phyloP scores from a whole-genome alignment of 2,888 invertebrate genomes.

The Siphlonurus alternatus region DNA sequence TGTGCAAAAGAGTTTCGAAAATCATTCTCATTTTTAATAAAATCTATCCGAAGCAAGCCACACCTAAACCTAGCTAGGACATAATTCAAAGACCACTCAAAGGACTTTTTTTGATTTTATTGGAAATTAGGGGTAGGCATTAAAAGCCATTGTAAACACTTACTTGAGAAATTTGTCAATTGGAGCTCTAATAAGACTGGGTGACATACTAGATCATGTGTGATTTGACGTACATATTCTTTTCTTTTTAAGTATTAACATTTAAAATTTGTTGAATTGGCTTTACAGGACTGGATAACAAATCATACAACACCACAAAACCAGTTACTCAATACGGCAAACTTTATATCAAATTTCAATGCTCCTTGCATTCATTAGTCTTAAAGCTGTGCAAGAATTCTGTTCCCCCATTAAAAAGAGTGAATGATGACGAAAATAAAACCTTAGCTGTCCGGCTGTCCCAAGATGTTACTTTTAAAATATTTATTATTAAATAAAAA shows the following conservation, averaged over 20 bases:
- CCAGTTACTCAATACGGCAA: too few relatives aligned
- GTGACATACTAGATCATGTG: background rate
- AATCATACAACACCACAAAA: background rate
- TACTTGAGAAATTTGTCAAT: background rate
- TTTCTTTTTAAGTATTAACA: background rate
- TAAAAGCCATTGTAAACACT: background rate
- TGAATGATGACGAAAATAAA: too few relatives aligned
- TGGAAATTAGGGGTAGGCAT: background rate
- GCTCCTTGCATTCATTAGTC: too few relatives aligned
- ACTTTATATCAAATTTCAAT: too few relatives aligned
- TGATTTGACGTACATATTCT: background rate
- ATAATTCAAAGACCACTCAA: background rate
- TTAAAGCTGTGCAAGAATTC: too few relatives aligned
- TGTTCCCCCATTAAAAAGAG: too few relatives aligned
- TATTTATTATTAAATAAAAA: too few relatives aligned
- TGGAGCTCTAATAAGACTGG: background rate
- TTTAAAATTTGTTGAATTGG: background rate
- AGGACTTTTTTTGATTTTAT: background rate
- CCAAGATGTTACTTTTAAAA: too few relatives aligned
- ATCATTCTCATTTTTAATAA: too few relatives aligned
- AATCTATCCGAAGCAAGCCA: background rate
- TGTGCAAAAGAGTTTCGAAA: background rate
- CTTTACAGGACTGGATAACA: background rate
- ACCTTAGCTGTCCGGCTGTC: too few relatives aligned
- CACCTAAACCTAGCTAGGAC: background rate